Base-by-base conservation (phyloP, 2,113 vertebrate genomes). In the Amphiprion ocellaris region DNA sequence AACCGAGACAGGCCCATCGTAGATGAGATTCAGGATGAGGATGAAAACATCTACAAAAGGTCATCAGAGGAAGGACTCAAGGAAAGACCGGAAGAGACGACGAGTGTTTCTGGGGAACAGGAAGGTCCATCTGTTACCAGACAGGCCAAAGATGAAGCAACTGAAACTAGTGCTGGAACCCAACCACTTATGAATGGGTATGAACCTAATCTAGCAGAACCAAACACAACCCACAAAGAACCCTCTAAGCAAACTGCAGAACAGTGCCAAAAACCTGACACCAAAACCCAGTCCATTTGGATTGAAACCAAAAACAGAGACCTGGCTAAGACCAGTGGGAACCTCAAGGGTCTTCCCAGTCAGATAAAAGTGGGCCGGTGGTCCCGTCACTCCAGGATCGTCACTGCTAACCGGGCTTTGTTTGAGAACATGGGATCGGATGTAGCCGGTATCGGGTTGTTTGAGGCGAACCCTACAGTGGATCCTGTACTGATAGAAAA, bases 401-500 rank as follows among this genome's bases (percentile, higher is more conserved):
- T 84, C 17, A 56, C 73, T 0, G 70, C 90, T 0, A 91, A 86
- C 63, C 77, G 69, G 28, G 88, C 79, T 2, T 69, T 88, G 65
- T 93, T 86, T 19, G 91, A 92, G 55, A 80, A 77, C 61, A 69
- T 74, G 87, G 82, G 76, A 0, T 83, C 87, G 0, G 91, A 92
- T 11, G 87, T 94, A 1, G 78, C 88, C 0, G 89, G 87, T 9
- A 87, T 95, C 1, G 80, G 89, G 9, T 74, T 95, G 7, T 95
- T 94, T 19, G 94, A 94, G 53, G 87, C 70, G 5, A 79, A 72
- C 21, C 89, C 92, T 2, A 88, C 69, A 10, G 90, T 85, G 2
- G 92, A 93, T 49, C 79, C 89, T 0, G 91, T 92, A 12, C 81
- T 96, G 1, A 72, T 95, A 16, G 94, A 96, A 74, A 93, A 94